A percentile compares a stretch with the other conserved stretches of the same genome.
phyloP scores from a whole-genome alignment of 2,888 invertebrate species.

The Mythimna albipuncta region DNA sequence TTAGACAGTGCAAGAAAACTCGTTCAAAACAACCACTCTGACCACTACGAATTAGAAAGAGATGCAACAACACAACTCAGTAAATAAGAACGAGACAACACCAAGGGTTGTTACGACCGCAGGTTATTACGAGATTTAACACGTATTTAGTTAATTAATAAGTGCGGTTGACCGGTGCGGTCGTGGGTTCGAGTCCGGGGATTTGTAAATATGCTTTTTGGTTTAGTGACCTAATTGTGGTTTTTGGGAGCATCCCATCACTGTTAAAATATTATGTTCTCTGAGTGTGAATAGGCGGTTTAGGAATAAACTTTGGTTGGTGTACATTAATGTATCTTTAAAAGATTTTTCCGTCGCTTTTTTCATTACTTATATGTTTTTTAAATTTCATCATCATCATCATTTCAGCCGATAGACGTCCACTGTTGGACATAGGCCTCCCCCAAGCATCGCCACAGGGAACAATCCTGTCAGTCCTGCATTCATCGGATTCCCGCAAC shows the following conservation, averaged over 20 bases:
- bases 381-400: too few relatives aligned
- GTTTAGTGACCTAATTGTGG: constrained; percentile 84
- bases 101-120: constrained; percentile 85
- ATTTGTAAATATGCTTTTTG: constrained; percentile 86
- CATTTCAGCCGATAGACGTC: too few relatives aligned
- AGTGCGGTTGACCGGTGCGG: constrained; percentile 88
- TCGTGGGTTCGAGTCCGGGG: constrained; percentile 77
- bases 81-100: constrained; percentile 77
- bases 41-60: constrained; percentile 72
- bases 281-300: constrained; percentile 54
- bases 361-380: too few relatives aligned
- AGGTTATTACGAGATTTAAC: constrained; percentile 89
- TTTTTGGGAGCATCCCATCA: constrained; percentile 64
- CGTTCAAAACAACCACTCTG: constrained; percentile 44
- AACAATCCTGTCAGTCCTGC: too few relatives aligned
- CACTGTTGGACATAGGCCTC: too few relatives aligned
- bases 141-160: constrained; percentile 89
- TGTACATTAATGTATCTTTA: constrained; percentile 11
- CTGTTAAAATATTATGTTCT: constrained; percentile 59
- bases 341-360: constrained; percentile 6
- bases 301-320: constrained; percentile 38
- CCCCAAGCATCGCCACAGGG: too few relatives aligned
- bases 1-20: constrained; percentile 20
- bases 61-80: constrained; percentile 59
- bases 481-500: too few relatives aligned